Evolutionary conservation across 2,113 vertebrate species (phyloP).

Genomic region (Nematolebias whitei): DNA sequence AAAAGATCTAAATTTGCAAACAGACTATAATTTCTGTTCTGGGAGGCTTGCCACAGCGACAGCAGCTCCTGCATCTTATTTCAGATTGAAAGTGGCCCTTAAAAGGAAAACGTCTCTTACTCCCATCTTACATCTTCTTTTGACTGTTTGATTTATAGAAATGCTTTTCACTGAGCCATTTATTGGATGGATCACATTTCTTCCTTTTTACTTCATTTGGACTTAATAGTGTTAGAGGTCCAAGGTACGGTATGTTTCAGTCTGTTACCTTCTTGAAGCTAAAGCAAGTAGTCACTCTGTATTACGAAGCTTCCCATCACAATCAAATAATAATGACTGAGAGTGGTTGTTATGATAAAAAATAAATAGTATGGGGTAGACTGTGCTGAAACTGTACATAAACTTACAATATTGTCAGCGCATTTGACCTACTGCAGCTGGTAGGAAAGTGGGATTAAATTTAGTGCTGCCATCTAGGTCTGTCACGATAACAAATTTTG

Average conservation of each 20-base stretch:
- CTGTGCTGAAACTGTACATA: too few relatives aligned
- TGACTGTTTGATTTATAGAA: slow-evolving; percentile 25
- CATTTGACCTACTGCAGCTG: too few relatives aligned
- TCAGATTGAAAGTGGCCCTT: neutral
- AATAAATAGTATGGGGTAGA: too few relatives aligned
- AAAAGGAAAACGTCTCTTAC: neutral
- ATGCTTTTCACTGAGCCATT: neutral
- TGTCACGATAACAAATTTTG: too few relatives aligned
- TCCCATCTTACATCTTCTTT: slow-evolving; percentile 1
- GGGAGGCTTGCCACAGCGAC: slow-evolving; percentile 28
- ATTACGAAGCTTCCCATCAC: too few relatives aligned
- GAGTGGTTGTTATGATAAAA: too few relatives aligned
- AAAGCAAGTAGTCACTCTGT: slow-evolving; percentile 18
- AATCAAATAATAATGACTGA: too few relatives aligned
- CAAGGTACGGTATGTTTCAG: neutral
- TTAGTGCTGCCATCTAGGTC: too few relatives aligned
- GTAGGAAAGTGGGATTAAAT: too few relatives aligned
- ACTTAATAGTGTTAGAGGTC: neutral
- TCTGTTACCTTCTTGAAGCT: slow-evolving; percentile 25
- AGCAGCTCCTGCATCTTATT: neutral
- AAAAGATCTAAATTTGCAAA: slow-evolving; percentile 8
- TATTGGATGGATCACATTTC: neutral
- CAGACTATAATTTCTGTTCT: neutral
- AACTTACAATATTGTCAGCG: neutral
- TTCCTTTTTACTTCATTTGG: slow-evolving; percentile 1